A percentile compares a stretch with the other conserved stretches of the same genome.
These are phyloP conservation scores for Ivindomyrus marchei DNA, from an alignment of 2,113 vertebrate species.

Conservation along the genomic window DNA sequence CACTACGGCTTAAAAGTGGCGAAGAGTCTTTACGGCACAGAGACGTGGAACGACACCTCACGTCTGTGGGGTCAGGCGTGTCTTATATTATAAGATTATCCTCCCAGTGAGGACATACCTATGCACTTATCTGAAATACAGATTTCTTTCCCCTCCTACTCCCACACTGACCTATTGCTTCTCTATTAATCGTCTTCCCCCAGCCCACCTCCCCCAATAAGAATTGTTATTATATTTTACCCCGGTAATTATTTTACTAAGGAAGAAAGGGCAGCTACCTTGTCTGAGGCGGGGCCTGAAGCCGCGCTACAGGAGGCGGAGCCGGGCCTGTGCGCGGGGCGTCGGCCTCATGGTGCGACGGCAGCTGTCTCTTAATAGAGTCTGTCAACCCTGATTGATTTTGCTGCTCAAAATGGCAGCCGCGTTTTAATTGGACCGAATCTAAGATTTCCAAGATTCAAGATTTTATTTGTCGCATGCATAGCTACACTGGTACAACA, in stretches of 20 bases:
- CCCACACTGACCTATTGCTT: background rate
- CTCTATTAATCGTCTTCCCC: background rate
- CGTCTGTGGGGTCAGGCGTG: background rate
- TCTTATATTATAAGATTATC: background rate
- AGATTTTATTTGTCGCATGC: background rate
- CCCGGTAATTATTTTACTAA: background rate
- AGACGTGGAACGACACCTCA: background rate
- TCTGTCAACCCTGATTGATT: slow-evolving; percentile 44
- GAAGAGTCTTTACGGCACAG: background rate
- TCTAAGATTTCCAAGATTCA: background rate
- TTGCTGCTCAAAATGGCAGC: slow-evolving; percentile 30
- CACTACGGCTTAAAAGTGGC: background rate
- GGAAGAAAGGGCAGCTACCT: background rate
- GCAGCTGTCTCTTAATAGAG: slow-evolving; percentile 45
- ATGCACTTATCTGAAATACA: background rate
- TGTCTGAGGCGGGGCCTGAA: background rate
- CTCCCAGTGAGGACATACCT: background rate
- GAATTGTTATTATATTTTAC: background rate
- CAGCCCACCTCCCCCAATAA: background rate
- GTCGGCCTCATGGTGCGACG: slow-evolving; percentile 38
- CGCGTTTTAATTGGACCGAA: slow-evolving; percentile 40
- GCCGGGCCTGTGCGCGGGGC: slow-evolving; percentile 26
- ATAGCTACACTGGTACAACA: background rate
- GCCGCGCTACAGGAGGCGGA: slow-evolving; percentile 29
- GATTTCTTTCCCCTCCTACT: background rate